Base-by-base conservation (phyloP, 2,888 invertebrate species). In the Venusia cambrica region DNA sequence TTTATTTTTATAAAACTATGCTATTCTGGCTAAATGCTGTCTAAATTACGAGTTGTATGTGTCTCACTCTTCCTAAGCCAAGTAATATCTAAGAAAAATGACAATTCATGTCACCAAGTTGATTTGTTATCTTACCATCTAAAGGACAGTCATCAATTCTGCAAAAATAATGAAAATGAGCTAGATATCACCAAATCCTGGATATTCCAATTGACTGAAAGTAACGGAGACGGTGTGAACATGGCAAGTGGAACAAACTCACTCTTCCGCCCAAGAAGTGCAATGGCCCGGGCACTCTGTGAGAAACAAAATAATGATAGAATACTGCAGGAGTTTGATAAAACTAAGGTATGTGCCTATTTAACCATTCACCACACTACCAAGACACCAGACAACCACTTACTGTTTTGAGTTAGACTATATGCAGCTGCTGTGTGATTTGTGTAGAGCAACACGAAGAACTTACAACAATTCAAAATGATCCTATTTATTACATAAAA, bases 261-360 rank as follows among this genome's bases (percentile, higher is more conserved):
- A 44, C 73, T 84, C 26, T 92, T 91, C 69, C 84, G 91, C 47
- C 93, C 93, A 25, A 88, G 93, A 58, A 92, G 93, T 50, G 90
- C 92, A 29, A 78, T 94, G 45, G 93, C 94, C 29, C 84, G 93
- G 58, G 89, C 92, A 24, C 73, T 94, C 28, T 93, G 92, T 79
- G 91, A 93, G 55, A 93, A 93, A 70, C 92, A 92, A 57, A 78
- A 89, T 48, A 91, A 91, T 58, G 94, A 94, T 72, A 89, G 91
- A 62, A 89, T 90, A 50, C 83, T 94, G 9, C 88, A 89, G 54
- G 85, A 88, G 26, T 88, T 92, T 67, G 93, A 94, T 69, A 92
- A 92, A 62, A 87, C 80, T 34, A 89, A 91, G 90, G 93, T 93
- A 73, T 89, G 90, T 45, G 1, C 4, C 7, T 17, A 6, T 15